Evolutionary conservation across 2,888 invertebrate species (phyloP), one percentile per base, ranked within the genome.

Genomic region (Therioaphis trifolii): DNA sequence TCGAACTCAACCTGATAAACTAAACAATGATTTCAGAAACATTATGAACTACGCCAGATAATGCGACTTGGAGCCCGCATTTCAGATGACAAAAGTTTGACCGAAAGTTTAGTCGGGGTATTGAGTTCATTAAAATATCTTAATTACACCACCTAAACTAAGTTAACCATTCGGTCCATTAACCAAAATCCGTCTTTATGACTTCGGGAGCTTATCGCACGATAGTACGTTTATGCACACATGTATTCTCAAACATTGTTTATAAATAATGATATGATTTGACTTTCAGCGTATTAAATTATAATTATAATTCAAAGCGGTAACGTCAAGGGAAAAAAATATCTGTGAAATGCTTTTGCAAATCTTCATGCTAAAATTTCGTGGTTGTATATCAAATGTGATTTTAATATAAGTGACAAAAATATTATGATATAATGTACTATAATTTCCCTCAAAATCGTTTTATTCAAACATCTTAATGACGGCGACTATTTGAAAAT

Each of bases 121-220:
- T 78, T 66, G 78, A 69, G 78, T 79, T 79, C 71, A 68, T 80
- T 80, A 71, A 80, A 80, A 80, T 61, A 80, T 71, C 80, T 80
- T 80, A 71, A 80, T 80, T 72, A 72, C 61, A 58, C 71, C 80
- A 61, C 71, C 80, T 71, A 80, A 46, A 79, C 71, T 71, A 71
- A 61, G 61, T 71, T 72, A 80, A 79, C 55, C 69, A 58, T 79
- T 79, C 79, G 61, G 80, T 80, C 71, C 80, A 80, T 80, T 80
- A 80, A 80, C 80, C 80, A 71, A 79, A 79, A 79, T 79, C 58
- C 79, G 69, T 79, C 79, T 79, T 79, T 79, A 79, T 58, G 43
- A 46, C 69, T 79, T 58, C 18, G 58, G 27, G 40, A 55, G 55
- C 79, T 79, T 79, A 79, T 79, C 79, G 69, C 46, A 29, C 15